phyloP scores from a whole-genome alignment of 2,797 vertebrate species.

The Picus viridis region DNA sequence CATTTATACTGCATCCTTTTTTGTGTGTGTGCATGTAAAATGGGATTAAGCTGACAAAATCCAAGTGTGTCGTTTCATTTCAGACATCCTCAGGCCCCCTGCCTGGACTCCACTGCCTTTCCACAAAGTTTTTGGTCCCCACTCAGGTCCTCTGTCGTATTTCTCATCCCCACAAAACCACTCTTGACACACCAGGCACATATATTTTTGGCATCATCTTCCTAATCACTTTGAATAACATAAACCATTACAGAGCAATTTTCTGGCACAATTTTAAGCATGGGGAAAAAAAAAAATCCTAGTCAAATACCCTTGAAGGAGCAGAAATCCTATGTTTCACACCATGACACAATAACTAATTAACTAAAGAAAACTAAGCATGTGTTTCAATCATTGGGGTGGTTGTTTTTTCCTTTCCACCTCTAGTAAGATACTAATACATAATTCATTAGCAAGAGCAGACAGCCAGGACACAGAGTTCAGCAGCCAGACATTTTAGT shows the following conservation, averaged over 20 bases:
- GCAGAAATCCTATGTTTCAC: neutral
- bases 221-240: neutral
- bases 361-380: neutral
- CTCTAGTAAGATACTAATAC: neutral
- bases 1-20: neutral
- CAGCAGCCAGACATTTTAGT: fast-evolving
- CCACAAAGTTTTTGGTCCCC: neutral
- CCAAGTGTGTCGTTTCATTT: fast-evolving
- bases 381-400: neutral
- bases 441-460: neutral
- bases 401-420: neutral
- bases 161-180: neutral
- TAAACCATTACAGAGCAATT: neutral
- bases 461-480: neutral
- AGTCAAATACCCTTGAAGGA: neutral
- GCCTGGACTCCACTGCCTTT: neutral
- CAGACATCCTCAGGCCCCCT: neutral
- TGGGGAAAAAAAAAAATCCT: neutral
- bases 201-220: neutral
- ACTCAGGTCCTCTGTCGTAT: neutral
- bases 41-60: neutral
- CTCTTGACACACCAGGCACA: neutral
- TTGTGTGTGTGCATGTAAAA: neutral
- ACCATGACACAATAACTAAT: neutral
- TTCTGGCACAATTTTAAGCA: neutral